Evolutionary conservation across 2,797 vertebrate species (phyloP).

Genomic region (Muraenolepis orangiensis): DNA sequence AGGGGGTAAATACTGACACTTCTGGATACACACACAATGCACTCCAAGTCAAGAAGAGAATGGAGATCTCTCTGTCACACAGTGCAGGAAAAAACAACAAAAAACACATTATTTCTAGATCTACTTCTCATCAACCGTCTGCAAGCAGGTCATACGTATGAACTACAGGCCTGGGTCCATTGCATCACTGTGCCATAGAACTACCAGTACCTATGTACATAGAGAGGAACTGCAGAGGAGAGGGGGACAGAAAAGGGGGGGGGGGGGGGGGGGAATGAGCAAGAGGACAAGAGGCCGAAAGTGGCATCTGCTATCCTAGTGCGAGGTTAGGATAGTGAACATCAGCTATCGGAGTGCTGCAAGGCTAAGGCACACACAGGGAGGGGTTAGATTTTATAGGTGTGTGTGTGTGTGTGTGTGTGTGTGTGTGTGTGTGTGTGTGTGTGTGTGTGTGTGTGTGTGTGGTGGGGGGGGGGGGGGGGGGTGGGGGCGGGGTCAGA

Average conservation of each 20-base stretch:
- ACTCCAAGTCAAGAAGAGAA: neutral
- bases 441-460: too few species aligned
- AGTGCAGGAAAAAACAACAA: neutral
- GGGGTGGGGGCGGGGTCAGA: conserved; percentile 47
- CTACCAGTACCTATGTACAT: conserved; percentile 47
- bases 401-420: too few species aligned
- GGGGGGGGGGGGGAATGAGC: neutral
- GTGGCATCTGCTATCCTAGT: neutral
- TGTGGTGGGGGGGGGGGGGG: too few species aligned
- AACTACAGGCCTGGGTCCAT: neutral
- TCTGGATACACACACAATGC: neutral
- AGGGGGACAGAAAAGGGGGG: conserved; percentile 22
- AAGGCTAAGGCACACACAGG: conserved; percentile 30
- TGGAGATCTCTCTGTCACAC: neutral
- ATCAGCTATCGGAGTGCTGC: conserved; percentile 44
- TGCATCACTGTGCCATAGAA: conserved; percentile 21
- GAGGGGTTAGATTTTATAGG: conserved; percentile 32
- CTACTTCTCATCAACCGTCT: neutral
- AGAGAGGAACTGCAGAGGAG: conserved; percentile 40
- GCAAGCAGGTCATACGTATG: neutral
- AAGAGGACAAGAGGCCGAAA: neutral
- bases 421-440: too few species aligned
- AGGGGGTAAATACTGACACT: neutral
- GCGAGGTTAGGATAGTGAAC: neutral
- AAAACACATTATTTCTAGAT: neutral